Evolutionary conservation across 1,140 invertebrate species (phyloP).

Genomic region (Drosophila tristis): DNA sequence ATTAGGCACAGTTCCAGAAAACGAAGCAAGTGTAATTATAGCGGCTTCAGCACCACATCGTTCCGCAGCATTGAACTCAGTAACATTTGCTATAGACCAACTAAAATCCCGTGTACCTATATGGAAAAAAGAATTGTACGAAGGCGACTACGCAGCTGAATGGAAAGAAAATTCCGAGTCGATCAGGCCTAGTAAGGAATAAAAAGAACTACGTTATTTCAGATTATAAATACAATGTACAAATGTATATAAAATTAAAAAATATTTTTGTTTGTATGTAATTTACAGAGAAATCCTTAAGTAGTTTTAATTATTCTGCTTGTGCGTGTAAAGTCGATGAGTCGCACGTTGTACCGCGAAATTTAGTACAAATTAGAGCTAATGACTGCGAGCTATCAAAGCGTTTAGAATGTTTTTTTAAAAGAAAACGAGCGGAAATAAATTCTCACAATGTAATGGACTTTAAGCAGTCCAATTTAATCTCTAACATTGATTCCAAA

Average conservation of each 20-base stretch:
- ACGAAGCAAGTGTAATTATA: constrained; percentile 95
- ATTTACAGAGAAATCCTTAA: constrained; percentile 20
- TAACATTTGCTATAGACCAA: constrained; percentile 92
- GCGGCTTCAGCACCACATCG: constrained; percentile 95
- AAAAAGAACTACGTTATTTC: constrained; percentile 17
- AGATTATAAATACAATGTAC: constrained; percentile 13
- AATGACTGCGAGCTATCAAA: constrained; percentile 85
- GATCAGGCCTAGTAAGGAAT: constrained; percentile 86
- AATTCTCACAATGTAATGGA: constrained; percentile 88
- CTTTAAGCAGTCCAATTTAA: constrained; percentile 85
- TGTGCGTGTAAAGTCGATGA: constrained; percentile 72
- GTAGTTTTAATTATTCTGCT: constrained; percentile 58
- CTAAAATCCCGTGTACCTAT: constrained; percentile 96
- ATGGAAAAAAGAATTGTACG: constrained; percentile 98
- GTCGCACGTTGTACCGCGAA: constrained; percentile 79
- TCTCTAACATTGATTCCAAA: not conserved
- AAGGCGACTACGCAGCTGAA: constrained; percentile 84
- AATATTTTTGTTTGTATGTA: constrained; percentile 1
- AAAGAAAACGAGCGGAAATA: constrained; percentile 87
- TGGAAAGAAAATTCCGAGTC: constrained; percentile 94
- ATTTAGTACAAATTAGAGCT: constrained; percentile 87
- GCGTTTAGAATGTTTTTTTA: constrained; percentile 87
- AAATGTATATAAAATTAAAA: constrained; percentile 34
- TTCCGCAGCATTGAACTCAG: constrained; percentile 91
- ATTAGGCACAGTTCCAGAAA: constrained; percentile 93